Evolutionary conservation across 1,140 invertebrate genomes (phyloP), one percentile per base, ranked within the genome.

Genomic region (Lepidurus couesii): DNA sequence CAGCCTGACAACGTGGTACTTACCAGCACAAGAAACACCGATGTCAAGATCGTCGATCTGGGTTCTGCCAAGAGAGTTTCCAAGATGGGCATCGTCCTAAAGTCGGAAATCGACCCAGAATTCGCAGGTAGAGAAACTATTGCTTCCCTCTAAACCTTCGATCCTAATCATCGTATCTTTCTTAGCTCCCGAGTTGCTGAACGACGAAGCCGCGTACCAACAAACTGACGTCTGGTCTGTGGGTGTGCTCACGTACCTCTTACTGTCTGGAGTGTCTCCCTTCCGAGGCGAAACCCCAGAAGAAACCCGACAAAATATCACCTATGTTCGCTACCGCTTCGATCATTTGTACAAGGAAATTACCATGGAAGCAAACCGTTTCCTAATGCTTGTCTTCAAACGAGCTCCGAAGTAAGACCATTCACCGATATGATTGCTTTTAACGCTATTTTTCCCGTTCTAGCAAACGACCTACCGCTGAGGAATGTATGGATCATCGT

Each of bases 1-100:
- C 95, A 98, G 84, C 97, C 97, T 0, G 95, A 97, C 82, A 99
- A 98, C 84, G 89, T 99, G n/a, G 94, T 99, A 0, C 96, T 98
- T 92, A 91, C 92, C 1, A 93, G 93, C 0, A 90, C 95, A 6
- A 88, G 93, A 81, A 91, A 92, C 26, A 89, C 95, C 7, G 85
- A 87, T 81, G 89, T 99, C 1, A 99, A 99, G 86, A 85, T 99
- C 13, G 90, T 95, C 1, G 97, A 99, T 84, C 93, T 98, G 83
- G 95, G 94, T 0, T 91, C 91, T 1, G 91, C 95, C 0, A 91
- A 92, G 79, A 89, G 88, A 82, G 92, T 96, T 1, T 91, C 90
- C 10, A 94, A 93, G 84, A 83, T 94, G 43, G 94, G 94, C 2
- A 90, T 90, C 0, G 87, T 88, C 78, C 91, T 95, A 44, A 88